Percentiles rank a stretch among this genome's conserved stretches.
phyloP scores from a whole-genome alignment of 2,888 invertebrate genomes.

The Ferdinandea cuprea region DNA sequence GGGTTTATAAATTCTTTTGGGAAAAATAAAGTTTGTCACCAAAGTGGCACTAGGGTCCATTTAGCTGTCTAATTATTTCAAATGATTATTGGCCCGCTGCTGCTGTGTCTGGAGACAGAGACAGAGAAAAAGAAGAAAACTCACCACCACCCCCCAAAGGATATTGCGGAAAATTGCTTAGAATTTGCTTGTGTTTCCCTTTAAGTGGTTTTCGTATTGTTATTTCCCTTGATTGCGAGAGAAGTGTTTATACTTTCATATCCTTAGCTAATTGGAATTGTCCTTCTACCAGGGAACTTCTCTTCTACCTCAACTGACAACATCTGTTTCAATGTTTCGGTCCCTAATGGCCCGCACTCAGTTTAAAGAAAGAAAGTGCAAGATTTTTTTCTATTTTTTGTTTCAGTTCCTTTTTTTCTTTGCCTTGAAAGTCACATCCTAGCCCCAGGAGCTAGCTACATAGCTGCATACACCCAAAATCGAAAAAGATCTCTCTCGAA shows the following conservation, averaged over 20 bases:
- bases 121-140: too few relatives aligned
- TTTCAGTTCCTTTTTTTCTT: background rate
- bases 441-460: constrained; percentile 15
- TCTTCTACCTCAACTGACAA: constrained; percentile 37
- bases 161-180: constrained; percentile 6
- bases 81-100: constrained; percentile 44
- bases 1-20: background rate
- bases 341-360: constrained; percentile 47
- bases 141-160: background rate
- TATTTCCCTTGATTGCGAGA: constrained; percentile 45
- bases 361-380: constrained; percentile 16
- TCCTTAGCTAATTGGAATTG: constrained; percentile 61
- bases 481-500: constrained; percentile 28
- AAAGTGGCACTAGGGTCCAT: constrained; percentile 1
- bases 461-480: constrained; percentile 33
- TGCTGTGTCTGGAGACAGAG: background rate
- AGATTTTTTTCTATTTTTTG: constrained; percentile 15
- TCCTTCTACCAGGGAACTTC: constrained; percentile 23
- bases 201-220: constrained; percentile 61
- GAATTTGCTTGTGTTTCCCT: constrained; percentile 30
- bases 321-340: constrained; percentile 60
- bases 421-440: constrained; percentile 37
- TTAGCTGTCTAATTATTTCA: constrained; percentile 51
- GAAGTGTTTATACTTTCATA: constrained; percentile 60
- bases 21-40: constrained; percentile 27